phyloP scores from a whole-genome alignment of 2,113 vertebrate genomes.

The Laticauda colubrina region DNA sequence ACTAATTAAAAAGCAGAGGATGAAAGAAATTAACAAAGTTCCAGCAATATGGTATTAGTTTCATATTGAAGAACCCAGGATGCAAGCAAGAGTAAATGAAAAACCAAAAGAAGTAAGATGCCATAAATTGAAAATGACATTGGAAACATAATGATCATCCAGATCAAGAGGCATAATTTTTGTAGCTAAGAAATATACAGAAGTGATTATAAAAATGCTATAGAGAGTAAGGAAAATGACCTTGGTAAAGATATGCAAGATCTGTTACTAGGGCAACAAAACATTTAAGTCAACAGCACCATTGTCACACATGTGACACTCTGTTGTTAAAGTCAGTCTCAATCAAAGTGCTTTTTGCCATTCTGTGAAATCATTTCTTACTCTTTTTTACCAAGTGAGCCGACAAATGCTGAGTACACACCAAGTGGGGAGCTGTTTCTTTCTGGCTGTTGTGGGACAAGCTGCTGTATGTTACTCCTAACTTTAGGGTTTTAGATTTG shows the following conservation, averaged over 20 bases:
- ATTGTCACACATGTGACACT: not conserved
- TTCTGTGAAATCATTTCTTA: not conserved
- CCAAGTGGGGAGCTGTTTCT: not conserved
- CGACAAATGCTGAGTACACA: not conserved
- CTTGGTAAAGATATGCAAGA: not conserved
- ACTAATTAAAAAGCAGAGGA: not conserved
- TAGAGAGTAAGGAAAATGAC: not conserved
- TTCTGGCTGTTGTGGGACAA: not conserved
- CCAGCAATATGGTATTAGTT: not conserved
- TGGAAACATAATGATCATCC: not conserved
- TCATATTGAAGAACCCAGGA: not conserved
- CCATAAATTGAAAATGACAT: not conserved
- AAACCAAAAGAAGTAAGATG: not conserved
- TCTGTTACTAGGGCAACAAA: not conserved
- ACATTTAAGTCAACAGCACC: not conserved
- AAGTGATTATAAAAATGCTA: not conserved
- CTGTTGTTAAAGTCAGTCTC: not conserved
- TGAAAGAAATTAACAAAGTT: not conserved
- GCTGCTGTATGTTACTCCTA: not conserved
- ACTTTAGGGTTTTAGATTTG: not conserved
- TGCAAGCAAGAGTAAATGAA: not conserved
- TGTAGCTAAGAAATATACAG: not conserved
- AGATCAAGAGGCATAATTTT: not conserved
- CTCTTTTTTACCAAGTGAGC: not conserved
- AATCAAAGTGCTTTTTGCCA: not conserved